These are phyloP conservation scores for Pygocentrus nattereri DNA, from an alignment of 2,797 vertebrate species.

Conservation along the genomic window DNA sequence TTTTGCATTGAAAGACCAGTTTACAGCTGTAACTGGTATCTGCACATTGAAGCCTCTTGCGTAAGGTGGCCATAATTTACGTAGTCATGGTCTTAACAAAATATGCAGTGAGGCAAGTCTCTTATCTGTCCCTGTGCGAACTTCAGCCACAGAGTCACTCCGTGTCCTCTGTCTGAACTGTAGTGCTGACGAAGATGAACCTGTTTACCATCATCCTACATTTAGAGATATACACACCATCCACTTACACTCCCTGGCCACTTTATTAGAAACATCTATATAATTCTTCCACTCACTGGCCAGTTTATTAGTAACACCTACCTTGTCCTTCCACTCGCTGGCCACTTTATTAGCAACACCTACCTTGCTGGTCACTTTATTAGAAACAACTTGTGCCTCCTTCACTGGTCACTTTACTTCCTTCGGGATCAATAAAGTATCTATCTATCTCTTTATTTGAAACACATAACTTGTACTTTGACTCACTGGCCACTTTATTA, in stretches of 20 bases:
- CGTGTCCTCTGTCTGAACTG: slow-evolving; percentile 6
- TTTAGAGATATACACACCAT: background rate
- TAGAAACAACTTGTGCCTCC: too few species aligned
- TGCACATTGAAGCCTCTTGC: slow-evolving; percentile 21
- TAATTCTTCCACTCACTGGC: background rate
- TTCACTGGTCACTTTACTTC: too few species aligned
- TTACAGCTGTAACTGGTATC: slow-evolving; percentile 21
- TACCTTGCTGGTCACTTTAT: too few species aligned
- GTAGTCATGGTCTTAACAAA: background rate
- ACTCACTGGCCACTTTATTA: too few species aligned
- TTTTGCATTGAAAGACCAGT: background rate
- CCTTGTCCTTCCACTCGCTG: too few species aligned
- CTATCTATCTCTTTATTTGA: too few species aligned
- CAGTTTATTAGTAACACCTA: too few species aligned
- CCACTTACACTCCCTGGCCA: background rate
- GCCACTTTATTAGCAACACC: too few species aligned
- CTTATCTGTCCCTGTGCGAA: slow-evolving; percentile 74
- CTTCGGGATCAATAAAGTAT: too few species aligned
- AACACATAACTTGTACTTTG: too few species aligned
- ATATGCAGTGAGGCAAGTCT: slow-evolving; percentile 54
- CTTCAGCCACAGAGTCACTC: slow-evolving; percentile 71
- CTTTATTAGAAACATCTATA: background rate
- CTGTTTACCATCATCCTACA: background rate
- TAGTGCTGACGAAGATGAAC: slow-evolving; percentile 8
- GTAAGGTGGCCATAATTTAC: slow-evolving; percentile 13